phyloP scores from a whole-genome alignment of 2,888 invertebrate species.

The Athalia cordata region DNA sequence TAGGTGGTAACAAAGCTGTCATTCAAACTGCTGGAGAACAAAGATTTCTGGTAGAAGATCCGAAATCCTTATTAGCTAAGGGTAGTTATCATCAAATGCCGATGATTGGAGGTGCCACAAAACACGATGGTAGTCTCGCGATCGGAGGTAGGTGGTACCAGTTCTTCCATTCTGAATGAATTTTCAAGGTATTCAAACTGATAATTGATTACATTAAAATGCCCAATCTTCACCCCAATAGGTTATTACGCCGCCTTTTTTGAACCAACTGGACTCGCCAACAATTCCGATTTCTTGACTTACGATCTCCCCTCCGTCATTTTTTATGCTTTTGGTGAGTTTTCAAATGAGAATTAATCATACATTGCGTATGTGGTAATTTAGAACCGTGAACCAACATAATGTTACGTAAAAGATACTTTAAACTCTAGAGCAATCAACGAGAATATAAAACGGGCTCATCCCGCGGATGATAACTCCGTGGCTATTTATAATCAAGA shows the following conservation, averaged over 20 bases:
- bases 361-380: too few relatives aligned
- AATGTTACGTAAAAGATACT: too few relatives aligned
- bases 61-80: constrained; percentile 52
- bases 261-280: neutral
- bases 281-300: neutral
- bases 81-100: constrained; percentile 67
- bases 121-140: constrained; percentile 74
- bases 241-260: neutral
- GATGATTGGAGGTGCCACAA: constrained; percentile 74
- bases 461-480: too few relatives aligned
- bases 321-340: neutral
- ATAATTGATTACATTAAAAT: neutral
- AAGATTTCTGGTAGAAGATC: constrained; percentile 59
- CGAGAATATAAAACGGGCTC: too few relatives aligned
- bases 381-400: too few relatives aligned
- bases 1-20: constrained; percentile 61
- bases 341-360: too few relatives aligned
- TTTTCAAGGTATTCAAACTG: too few relatives aligned
- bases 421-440: too few relatives aligned
- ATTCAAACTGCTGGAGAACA: constrained; percentile 57
- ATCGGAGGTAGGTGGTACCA: constrained; percentile 68
- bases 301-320: neutral
- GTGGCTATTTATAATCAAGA: too few relatives aligned
- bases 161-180: too few relatives aligned
- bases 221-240: neutral